A percentile compares a stretch with the other conserved stretches of the same genome.
Evolutionary conservation across 2,797 vertebrate genomes (phyloP).

Genomic region (Trichosurus vulpecula): DNA sequence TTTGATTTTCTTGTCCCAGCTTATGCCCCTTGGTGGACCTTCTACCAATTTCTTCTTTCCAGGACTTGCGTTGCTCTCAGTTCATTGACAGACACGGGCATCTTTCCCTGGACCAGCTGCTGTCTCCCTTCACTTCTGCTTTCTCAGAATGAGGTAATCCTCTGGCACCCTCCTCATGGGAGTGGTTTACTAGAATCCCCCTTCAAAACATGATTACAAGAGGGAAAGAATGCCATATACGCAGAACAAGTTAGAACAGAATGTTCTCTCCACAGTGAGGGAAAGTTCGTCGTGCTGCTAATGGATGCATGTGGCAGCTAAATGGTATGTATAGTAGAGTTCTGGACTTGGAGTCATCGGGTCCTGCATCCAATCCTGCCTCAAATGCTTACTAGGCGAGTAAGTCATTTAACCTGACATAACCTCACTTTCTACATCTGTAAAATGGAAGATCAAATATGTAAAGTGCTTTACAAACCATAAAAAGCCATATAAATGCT

Average conservation of each 20-base stretch:
- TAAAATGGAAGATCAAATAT: background rate
- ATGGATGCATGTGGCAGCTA: background rate
- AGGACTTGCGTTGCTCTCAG: background rate
- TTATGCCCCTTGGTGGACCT: background rate
- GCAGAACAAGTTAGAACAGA: background rate
- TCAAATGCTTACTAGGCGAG: background rate
- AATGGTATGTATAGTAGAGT: background rate
- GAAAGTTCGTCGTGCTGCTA: background rate
- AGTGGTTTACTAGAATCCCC: constrained; percentile 1
- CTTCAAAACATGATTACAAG: background rate
- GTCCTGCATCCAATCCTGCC: background rate
- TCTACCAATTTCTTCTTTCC: background rate
- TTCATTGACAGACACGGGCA: background rate
- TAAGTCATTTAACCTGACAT: background rate
- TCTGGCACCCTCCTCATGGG: background rate
- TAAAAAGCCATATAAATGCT: background rate
- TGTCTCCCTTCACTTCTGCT: background rate
- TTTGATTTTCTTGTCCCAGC: background rate
- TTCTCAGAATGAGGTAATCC: background rate
- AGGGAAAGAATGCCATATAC: background rate
- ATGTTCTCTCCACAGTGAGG: background rate
- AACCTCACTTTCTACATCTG: background rate
- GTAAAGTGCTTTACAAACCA: background rate
- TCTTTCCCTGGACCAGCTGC: background rate
- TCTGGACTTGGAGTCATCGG: background rate